phyloP scores from a whole-genome alignment of 2,113 vertebrate species.

The Sceloporus tristichus region DNA sequence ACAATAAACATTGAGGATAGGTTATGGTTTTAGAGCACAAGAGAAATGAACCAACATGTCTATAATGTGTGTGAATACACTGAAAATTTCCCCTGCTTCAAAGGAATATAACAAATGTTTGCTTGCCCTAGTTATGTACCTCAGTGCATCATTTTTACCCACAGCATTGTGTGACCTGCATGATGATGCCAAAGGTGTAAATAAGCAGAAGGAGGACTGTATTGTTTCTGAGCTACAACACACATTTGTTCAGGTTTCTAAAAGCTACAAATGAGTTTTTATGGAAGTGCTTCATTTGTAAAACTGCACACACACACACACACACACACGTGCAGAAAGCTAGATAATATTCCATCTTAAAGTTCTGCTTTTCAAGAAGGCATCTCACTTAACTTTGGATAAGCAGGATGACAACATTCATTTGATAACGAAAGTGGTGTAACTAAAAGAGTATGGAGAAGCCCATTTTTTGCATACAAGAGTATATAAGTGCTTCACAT shows the following conservation, averaged over 20 bases:
- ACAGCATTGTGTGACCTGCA: neutral
- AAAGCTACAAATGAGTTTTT: conserved; percentile 31
- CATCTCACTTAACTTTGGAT: too few relatives aligned
- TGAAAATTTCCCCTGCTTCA: too few relatives aligned
- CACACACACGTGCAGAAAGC: too few relatives aligned
- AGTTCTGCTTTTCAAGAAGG: too few relatives aligned
- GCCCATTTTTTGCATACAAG: too few relatives aligned
- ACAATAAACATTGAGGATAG: too few relatives aligned
- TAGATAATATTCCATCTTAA: too few relatives aligned
- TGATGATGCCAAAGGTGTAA: neutral
- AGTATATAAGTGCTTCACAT: too few relatives aligned
- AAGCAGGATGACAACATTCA: too few relatives aligned
- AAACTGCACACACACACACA: neutral
- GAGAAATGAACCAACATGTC: conserved; percentile 11
- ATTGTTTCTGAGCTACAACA: neutral
- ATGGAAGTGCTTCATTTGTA: neutral
- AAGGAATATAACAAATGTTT: conserved; percentile 21
- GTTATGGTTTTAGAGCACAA: conserved; percentile 1
- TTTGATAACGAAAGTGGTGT: too few relatives aligned
- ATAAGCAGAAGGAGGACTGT: neutral
- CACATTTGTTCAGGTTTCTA: neutral
- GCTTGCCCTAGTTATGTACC: conserved; percentile 11
- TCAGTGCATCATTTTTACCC: conserved; percentile 22
- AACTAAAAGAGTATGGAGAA: too few relatives aligned
- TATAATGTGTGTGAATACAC: conserved; percentile 2